These are phyloP conservation scores for Phortica okadai DNA, from an alignment of 2,888 invertebrate species.

Conservation along the genomic window DNA sequence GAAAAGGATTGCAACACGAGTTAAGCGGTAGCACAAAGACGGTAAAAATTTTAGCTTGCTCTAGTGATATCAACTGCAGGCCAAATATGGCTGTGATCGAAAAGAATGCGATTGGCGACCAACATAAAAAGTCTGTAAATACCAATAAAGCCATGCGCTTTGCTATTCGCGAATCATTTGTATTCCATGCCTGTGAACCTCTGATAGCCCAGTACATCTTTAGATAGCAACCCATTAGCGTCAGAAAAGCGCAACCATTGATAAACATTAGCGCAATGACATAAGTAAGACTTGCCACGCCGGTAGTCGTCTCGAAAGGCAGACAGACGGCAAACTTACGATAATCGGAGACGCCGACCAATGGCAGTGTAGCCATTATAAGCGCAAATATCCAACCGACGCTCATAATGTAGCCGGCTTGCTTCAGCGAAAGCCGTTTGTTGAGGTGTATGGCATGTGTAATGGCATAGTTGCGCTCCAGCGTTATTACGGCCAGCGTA, in stretches of 20 bases:
- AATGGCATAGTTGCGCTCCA: slow-evolving; percentile 97
- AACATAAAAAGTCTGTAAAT: slow-evolving; percentile 97
- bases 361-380: slow-evolving; percentile 90
- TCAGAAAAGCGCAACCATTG: slow-evolving; percentile 95
- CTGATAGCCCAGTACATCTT: slow-evolving; percentile 98
- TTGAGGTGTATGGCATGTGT: slow-evolving; percentile 98
- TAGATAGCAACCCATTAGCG: slow-evolving; percentile 95
- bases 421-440: slow-evolving; percentile 92
- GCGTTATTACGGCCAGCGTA: slow-evolving; percentile 96
- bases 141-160: slow-evolving; percentile 97
- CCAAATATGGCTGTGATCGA: slow-evolving; percentile 96
- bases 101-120: slow-evolving; percentile 98
- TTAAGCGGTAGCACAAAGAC: slow-evolving; percentile 97
- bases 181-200: slow-evolving; percentile 98
- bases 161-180: slow-evolving; percentile 96
- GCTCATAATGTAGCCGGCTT: slow-evolving; percentile 94
- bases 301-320: slow-evolving; percentile 92
- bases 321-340: slow-evolving; percentile 97
- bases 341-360: slow-evolving; percentile 95
- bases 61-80: slow-evolving; percentile 91
- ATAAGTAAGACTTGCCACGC: slow-evolving; percentile 88
- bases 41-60: slow-evolving; percentile 96
- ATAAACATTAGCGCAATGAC: slow-evolving; percentile 93
- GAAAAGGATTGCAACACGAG: slow-evolving; percentile 97
- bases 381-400: slow-evolving; percentile 95